These are phyloP conservation scores for Clupea harengus DNA, from an alignment of 2,113 vertebrate species.

Conservation along the genomic window DNA sequence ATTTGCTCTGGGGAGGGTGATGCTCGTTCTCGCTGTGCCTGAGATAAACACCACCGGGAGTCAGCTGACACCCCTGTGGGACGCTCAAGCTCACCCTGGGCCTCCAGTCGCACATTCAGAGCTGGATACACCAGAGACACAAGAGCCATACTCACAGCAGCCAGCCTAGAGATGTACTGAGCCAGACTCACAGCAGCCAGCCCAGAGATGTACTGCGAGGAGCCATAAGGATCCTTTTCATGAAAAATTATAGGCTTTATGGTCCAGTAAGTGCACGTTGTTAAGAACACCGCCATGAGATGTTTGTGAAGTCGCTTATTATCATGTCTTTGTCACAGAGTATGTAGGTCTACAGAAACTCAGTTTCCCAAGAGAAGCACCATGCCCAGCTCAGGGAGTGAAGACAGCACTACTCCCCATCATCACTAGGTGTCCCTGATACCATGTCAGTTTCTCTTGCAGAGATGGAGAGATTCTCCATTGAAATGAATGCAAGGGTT, in stretches of 20 bases:
- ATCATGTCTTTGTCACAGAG: background rate
- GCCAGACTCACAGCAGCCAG: background rate
- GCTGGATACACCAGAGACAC: background rate
- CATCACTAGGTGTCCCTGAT: constrained; percentile 34
- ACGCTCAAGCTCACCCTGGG: background rate
- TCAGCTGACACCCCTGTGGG: background rate
- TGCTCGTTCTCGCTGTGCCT: constrained; percentile 2
- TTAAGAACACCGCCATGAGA: background rate
- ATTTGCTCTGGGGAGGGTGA: background rate
- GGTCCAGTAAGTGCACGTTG: background rate
- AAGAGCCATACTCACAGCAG: background rate
- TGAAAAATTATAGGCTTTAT: background rate
- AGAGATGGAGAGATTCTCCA: background rate
- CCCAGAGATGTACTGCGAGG: background rate
- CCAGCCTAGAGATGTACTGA: no score
- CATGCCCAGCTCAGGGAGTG: background rate
- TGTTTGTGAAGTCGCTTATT: background rate
- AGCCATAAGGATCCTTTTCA: background rate
- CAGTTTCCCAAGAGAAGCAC: background rate
- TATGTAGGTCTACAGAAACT: background rate
- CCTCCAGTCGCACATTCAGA: background rate
- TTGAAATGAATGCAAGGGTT: background rate
- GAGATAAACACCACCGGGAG: constrained; percentile 28
- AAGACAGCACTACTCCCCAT: constrained; percentile 11
- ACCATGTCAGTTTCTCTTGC: constrained; percentile 5